Conservation (phyloP, 2,888 invertebrate genomes). For the Platerodrilus igneus region DNA sequence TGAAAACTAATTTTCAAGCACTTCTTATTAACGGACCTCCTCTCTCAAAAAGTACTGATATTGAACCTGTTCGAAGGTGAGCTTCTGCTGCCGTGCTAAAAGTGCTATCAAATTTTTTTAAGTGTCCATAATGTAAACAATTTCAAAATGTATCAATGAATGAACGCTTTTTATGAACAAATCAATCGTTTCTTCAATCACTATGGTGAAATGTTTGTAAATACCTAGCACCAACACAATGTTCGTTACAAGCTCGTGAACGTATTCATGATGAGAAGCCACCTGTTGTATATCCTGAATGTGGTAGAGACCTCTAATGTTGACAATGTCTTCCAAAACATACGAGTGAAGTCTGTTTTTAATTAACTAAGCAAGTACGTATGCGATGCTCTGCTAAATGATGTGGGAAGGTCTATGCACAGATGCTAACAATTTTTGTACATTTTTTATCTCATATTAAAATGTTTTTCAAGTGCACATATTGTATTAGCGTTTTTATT, state of each 20-base stretch:
- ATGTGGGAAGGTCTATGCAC: conserved; percentile 49
- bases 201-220: conserved; percentile 39
- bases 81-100: too few relatives aligned
- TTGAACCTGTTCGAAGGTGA: too few relatives aligned
- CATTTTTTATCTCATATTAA: conserved; percentile 52
- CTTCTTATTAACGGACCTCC: too few relatives aligned
- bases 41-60: too few relatives aligned
- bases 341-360: conserved; percentile 50
- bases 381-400: conserved; percentile 40
- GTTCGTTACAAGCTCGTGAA: conserved; percentile 54
- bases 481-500: conserved; percentile 48
- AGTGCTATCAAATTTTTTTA: too few relatives aligned
- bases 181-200: conserved; percentile 33
- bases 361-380: conserved; percentile 42
- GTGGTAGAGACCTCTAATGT: conserved; percentile 52
- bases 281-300: conserved; percentile 65
- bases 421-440: conserved; percentile 47
- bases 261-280: conserved; percentile 55
- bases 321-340: conserved; percentile 52
- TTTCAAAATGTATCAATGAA: conserved; percentile 25
- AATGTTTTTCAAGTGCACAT: conserved; percentile 44
- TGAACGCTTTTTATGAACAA: conserved; percentile 37
- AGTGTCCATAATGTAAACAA: conserved; percentile 39
- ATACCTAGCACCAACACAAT: conserved; percentile 47
- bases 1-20: too few relatives aligned